Conservation (phyloP, 1,140 invertebrate genomes). For the Solenopsis invicta region DNA sequence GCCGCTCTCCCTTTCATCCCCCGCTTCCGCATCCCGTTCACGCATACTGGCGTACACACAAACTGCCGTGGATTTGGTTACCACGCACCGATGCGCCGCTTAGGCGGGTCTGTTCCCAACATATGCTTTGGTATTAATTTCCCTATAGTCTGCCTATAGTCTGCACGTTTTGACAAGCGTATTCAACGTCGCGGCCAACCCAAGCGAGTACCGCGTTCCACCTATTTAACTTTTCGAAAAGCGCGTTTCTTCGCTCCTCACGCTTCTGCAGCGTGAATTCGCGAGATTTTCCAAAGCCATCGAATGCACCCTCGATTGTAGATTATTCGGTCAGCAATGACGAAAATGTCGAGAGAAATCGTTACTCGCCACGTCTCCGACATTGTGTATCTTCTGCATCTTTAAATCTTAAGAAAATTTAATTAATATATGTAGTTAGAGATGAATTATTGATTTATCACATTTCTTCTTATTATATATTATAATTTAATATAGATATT, state of each 20-base stretch:
- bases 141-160: conserved; percentile 31
- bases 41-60: conserved; percentile 17
- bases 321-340: not conserved
- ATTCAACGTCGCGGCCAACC: not conserved
- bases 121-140: conserved; percentile 52
- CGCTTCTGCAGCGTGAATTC: not conserved
- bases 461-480: not conserved
- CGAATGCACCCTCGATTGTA: not conserved
- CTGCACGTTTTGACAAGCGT: conserved; percentile 44
- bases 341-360: not conserved
- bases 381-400: not conserved
- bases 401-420: not conserved
- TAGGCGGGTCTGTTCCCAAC: conserved; percentile 27
- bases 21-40: not conserved
- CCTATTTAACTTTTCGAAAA: conserved; percentile 1
- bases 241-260: not conserved
- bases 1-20: not conserved
- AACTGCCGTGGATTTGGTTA: conserved; percentile 27
- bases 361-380: not conserved
- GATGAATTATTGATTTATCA: not conserved
- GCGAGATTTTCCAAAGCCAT: not conserved
- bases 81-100: conserved; percentile 19
- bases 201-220: not conserved
- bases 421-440: not conserved
- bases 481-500: not conserved